phyloP scores from a whole-genome alignment of 2,888 invertebrate genomes.

The Cosmia pyralina region DNA sequence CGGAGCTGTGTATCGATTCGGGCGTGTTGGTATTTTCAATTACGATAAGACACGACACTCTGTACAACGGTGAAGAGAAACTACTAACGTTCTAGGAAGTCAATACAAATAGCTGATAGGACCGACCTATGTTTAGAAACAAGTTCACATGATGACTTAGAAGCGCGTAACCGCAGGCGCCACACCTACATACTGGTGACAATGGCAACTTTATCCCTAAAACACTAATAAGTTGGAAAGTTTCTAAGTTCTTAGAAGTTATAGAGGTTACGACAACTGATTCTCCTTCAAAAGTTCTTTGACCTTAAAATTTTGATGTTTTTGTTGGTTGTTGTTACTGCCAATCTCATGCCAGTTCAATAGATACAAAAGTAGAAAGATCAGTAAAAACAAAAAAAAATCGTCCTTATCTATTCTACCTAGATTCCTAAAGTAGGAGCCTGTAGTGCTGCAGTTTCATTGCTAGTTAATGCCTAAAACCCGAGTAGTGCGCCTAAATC shows the following conservation, averaged over 20 bases:
- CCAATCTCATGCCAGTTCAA: not conserved
- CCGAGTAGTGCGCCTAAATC: constrained; percentile 27
- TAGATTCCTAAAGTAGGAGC: not conserved
- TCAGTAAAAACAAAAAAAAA: not conserved
- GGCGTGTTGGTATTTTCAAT: constrained; percentile 44
- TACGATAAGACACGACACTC: constrained; percentile 7
- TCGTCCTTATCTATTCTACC: not conserved
- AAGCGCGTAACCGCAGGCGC: constrained; percentile 44
- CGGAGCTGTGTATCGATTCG: constrained; percentile 32
- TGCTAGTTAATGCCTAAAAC: constrained; percentile 10
- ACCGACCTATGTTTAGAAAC: not conserved
- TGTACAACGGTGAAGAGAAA: not conserved
- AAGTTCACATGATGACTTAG: constrained; percentile 37
- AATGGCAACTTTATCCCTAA: not conserved
- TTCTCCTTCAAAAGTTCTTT: too few relatives aligned
- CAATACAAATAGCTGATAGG: not conserved
- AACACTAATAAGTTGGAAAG: constrained; percentile 16
- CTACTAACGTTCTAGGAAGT: not conserved
- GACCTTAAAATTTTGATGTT: too few relatives aligned
- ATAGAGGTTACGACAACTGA: too few relatives aligned
- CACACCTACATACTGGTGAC: not conserved
- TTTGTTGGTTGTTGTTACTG: not conserved
- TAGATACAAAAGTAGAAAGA: not conserved
- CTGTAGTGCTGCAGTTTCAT: not conserved
- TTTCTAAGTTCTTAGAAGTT: not conserved